Evolutionary conservation across 1,140 invertebrate genomes (phyloP).

Genomic region (Zeugodacus cucurbitae): DNA sequence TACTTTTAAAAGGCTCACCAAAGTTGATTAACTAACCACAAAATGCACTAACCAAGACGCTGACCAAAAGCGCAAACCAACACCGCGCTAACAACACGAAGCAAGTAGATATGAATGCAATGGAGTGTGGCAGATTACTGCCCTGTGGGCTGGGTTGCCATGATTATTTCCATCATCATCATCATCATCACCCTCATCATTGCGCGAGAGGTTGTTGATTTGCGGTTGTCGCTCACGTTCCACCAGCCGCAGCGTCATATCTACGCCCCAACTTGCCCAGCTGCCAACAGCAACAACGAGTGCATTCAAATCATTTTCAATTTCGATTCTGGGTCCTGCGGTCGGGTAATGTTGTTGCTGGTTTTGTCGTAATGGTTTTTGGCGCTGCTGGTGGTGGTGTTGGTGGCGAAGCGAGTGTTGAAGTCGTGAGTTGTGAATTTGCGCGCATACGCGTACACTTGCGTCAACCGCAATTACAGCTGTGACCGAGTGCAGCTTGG

Average conservation of each 20-base stretch:
- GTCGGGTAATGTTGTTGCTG: not conserved
- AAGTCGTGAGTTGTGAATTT: constrained; percentile 14
- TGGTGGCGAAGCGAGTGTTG: no score
- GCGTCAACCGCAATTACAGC: not conserved
- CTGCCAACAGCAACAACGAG: constrained; percentile 17
- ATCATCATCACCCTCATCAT: not conserved
- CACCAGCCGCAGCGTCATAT: no score
- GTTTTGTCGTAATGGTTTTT: not conserved
- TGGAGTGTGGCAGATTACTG: not conserved
- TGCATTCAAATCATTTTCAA: no score
- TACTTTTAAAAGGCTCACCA: not conserved
- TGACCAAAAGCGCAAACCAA: not conserved
- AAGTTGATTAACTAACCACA: not conserved
- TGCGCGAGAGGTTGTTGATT: not conserved
- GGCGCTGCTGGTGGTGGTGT: not conserved
- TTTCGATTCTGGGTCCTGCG: no score
- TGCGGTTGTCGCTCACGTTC: no score
- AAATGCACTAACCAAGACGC: not conserved
- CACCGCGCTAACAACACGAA: not conserved
- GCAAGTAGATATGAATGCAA: not conserved
- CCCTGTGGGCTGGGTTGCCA: not conserved
- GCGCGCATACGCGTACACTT: constrained; percentile 3
- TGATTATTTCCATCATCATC: constrained; percentile 3
- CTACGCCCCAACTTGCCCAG: no score
- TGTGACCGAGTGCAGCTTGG: not conserved